A percentile compares a stretch with the other conserved stretches of the same genome.
phyloP scores from a whole-genome alignment of 2,888 invertebrate species.

The Thumatha senex region DNA sequence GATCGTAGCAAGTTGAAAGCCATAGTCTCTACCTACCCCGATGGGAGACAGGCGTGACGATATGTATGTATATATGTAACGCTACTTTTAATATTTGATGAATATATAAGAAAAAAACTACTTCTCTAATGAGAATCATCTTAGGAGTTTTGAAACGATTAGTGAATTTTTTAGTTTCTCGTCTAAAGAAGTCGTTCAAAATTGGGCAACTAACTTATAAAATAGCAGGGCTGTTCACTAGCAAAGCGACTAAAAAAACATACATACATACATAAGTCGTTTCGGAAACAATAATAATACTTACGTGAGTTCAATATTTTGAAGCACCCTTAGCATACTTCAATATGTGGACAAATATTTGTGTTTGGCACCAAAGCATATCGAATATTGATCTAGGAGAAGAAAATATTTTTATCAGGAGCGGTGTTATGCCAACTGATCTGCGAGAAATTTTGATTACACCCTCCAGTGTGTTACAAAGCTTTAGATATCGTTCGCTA shows the following conservation, averaged over 20 bases:
- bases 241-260: background rate
- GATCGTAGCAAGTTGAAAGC: no score
- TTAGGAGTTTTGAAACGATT: no score
- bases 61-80: no score
- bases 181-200: no score
- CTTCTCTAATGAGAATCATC: no score
- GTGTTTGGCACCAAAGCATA: slow-evolving; percentile 47
- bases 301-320: background rate
- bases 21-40: no score
- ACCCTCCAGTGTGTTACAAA: slow-evolving; percentile 14
- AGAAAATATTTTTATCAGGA: slow-evolving; percentile 50
- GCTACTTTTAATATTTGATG: no score
- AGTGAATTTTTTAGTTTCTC: no score
- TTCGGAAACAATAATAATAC: slow-evolving; percentile 12
- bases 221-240: no score
- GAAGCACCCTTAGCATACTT: slow-evolving; percentile 3
- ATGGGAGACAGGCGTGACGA: no score
- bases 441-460: slow-evolving; percentile 26
- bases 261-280: background rate
- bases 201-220: no score
- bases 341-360: slow-evolving; percentile 46
- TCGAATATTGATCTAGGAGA: slow-evolving; percentile 42
- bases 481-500: slow-evolving; percentile 16
- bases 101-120: no score
- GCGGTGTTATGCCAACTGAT: slow-evolving; percentile 34